Percentiles rank a stretch among this genome's conserved stretches.
These are phyloP conservation scores for Eucidaris tribuloides DNA, from an alignment of 35 echinoderm and acorn worm species.

Conservation along the genomic window DNA sequence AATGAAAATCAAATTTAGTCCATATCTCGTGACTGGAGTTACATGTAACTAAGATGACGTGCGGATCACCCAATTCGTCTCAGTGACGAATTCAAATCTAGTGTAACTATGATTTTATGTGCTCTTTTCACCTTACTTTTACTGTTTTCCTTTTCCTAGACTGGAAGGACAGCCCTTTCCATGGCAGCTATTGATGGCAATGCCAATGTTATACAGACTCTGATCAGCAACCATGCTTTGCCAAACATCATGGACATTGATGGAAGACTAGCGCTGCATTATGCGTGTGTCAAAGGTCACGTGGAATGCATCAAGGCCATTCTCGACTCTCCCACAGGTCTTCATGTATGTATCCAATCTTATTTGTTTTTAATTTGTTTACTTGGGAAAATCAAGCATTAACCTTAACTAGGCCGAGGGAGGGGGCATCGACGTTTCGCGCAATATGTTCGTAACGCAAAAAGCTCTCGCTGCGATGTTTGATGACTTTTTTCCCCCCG, in stretches of 20 bases:
- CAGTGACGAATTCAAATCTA: no score
- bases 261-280: slow-evolving; percentile 60
- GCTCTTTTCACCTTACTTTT: background rate
- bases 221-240: slow-evolving; percentile 63
- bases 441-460: no score
- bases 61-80: no score
- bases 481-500: no score
- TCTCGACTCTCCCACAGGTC: slow-evolving; percentile 31
- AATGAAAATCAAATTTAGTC: no score
- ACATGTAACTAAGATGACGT: no score
- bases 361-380: background rate
- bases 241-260: slow-evolving; percentile 52
- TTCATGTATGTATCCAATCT: slow-evolving; percentile 56
- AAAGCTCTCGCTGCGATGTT: no score
- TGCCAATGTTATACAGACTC: slow-evolving; percentile 70
- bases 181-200: slow-evolving; percentile 63
- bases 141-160: slow-evolving; percentile 41
- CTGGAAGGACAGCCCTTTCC: slow-evolving; percentile 71
- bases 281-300: slow-evolving; percentile 64
- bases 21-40: no score
- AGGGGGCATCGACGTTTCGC: no score
- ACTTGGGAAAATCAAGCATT: no score
- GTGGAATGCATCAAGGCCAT: slow-evolving; percentile 48
- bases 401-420: no score
- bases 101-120: background rate